Evolutionary conservation across 2,113 vertebrate genomes (phyloP).

Genomic region (Saguinus midas): DNA sequence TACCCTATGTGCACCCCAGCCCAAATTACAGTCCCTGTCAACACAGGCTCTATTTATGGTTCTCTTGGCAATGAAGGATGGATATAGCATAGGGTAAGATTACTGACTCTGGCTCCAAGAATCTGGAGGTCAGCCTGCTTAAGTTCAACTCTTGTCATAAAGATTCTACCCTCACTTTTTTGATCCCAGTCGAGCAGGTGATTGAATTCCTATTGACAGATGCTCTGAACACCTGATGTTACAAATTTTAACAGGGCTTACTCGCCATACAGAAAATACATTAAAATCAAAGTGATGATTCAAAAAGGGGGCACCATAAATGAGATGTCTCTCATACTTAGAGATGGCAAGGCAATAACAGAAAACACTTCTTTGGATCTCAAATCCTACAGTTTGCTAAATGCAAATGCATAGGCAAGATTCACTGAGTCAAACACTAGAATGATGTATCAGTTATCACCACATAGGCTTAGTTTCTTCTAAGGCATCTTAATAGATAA

Average conservation of each 20-base stretch:
- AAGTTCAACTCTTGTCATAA: not conserved
- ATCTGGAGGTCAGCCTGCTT: not conserved
- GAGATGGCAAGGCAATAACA: not conserved
- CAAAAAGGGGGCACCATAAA: not conserved
- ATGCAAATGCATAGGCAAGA: not conserved
- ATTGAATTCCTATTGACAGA: not conserved
- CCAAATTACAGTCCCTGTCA: not conserved
- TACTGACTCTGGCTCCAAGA: not conserved
- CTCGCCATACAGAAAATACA: not conserved
- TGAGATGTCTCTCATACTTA: not conserved
- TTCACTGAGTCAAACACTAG: not conserved
- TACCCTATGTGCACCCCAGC: not conserved
- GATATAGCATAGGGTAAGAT: not conserved
- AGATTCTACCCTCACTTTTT: not conserved
- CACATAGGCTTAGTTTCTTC: not conserved
- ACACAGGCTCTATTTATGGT: not conserved
- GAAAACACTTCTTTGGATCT: not conserved
- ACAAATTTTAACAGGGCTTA: not conserved
- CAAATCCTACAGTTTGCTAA: not conserved
- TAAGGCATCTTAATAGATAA: not conserved
- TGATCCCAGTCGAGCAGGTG: not conserved
- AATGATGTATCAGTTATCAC: not conserved
- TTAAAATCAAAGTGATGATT: not conserved
- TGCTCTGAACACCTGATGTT: not conserved
- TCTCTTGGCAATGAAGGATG: not conserved